Evolutionary conservation across 2,888 invertebrate genomes (phyloP), one percentile per base, ranked within the genome.

Genomic region (Eilema sororculum): DNA sequence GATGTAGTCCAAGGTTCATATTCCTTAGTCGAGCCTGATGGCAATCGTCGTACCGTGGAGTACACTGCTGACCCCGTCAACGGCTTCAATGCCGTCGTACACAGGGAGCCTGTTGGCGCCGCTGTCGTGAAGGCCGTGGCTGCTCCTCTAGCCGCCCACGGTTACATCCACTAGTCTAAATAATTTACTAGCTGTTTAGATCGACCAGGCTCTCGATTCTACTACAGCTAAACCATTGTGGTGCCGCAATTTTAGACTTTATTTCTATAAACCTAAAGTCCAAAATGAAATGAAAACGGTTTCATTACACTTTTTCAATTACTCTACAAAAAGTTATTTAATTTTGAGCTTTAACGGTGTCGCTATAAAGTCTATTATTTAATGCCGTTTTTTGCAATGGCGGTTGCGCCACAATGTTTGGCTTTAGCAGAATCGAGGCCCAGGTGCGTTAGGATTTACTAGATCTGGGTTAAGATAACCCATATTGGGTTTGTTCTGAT

Each of bases 31-130:
- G 97, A 97, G 79, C 96, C 97, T 0, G 97, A 97, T 83, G 97
- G 97, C 78, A 95, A 96, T 0, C 92, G 96, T 67, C 95, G 95
- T 62, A 94, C 96, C 75, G 97, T 97, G 6, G 96, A 96, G 79
- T 97, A 97, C 89, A 96, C 96, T 13, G 96, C 96, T 10, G 96
- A 96, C 85, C 96, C 96, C n/a, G 92, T 96, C 72, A 96, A 96
- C 82, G 96, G 96, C 5, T 97, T 97, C 91, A 96, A 96, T 88
- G 96, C 96, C 16, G 95, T 96, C 52, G 97, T 97, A 0, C 96
- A 96, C 89, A 96, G 96, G 84, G 96, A 96, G 68, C 96, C 96
- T 1, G 79, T 92, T 0, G 95, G 95, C 0, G 91, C 89, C 12
- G 92, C 91, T 1, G 93, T 95, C 12, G 94, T 92, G 0, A 95